Evolutionary conservation across 35 echinoderm and acorn worm genomes (phyloP), one percentile per base, ranked within the genome.

Genomic region (Heliocidaris erythrogramma): DNA sequence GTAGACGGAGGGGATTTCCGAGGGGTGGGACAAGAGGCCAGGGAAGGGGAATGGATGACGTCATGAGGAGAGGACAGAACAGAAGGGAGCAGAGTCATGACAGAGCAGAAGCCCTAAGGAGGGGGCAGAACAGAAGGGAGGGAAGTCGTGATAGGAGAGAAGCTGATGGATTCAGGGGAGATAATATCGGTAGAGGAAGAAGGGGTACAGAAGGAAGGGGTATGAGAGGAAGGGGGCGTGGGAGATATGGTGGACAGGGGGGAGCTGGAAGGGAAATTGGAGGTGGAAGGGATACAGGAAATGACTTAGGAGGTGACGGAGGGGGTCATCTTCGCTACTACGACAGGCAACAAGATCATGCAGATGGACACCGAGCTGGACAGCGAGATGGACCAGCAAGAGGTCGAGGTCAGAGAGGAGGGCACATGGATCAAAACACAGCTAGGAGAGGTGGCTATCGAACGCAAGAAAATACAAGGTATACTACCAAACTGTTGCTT

Each of bases 321-420:
- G 27, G 65, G 27, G 65, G 65, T 21, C 65, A 18, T 27, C n/a
- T 78, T 21, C 65, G 65, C 27, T n/a, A 78, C 65, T 3, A 7
- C 27, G 65, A 78, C 65, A 78, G 21, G 5, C 65, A 27, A 78
- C 65, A 78, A 8, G 35, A 42, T 42, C 35, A 42, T 42, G 35
- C 35, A 42, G 35, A 42, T 42, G 35, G 35, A 42, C 35, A 42
- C 35, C 35, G 35, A 42, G 65, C 18, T 18, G 65, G 65, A 78
- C 65, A 78, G 27, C 65, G 65, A 78, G 65, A 24, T 7, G 27
- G 7, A 27, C 2, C 1, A 4, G 4, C 65, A 21, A 78, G 65
- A 78, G 65, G 65, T 7, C 65, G 65, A 12, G 94, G 49, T 90
- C 94, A 49, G 13, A 32, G 48, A 50, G 94, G 89, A 47, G 85